Conservation (phyloP, 1,140 invertebrate species). For the Listronotus bonariensis region DNA sequence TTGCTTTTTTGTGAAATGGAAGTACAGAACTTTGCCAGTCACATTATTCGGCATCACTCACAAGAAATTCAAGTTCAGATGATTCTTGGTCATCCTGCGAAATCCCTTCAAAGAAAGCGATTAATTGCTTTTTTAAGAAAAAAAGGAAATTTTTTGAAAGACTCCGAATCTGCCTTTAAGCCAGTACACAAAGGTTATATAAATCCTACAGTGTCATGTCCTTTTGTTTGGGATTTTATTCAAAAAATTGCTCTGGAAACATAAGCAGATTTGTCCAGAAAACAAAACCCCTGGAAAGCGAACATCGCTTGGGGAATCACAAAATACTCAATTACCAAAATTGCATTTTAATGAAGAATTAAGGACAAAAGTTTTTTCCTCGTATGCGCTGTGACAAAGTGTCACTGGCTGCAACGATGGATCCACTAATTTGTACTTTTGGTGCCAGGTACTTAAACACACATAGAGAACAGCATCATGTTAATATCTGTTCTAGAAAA, state of each 20-base stretch:
- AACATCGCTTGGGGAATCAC: no score
- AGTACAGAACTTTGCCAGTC: conserved; percentile 29
- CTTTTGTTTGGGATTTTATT: no score
- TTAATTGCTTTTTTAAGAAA: conserved; percentile 24
- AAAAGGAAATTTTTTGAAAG: conserved; percentile 26
- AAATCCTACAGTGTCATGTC: no score
- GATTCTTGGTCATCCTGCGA: conserved; percentile 16
- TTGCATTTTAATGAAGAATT: neutral
- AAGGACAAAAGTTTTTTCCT: conserved; percentile 29
- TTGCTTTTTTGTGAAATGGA: conserved; percentile 32
- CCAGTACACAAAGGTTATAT: neutral
- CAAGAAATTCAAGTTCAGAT: conserved; percentile 18
- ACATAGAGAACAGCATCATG: conserved; percentile 46
- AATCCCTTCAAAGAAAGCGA: conserved; percentile 21
- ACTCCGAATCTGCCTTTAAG: conserved; percentile 2
- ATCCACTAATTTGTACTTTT: conserved; percentile 46
- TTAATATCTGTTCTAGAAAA: conserved; percentile 44
- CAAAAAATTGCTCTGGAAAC: no score
- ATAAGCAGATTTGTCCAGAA: no score
- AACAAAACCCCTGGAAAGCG: no score
- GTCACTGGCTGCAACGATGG: conserved; percentile 38
- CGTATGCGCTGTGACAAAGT: conserved; percentile 33
- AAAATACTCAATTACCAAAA: neutral
- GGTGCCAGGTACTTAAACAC: conserved; percentile 47
- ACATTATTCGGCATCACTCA: conserved; percentile 28